Evolutionary conservation across 2,797 vertebrate genomes (phyloP).

Genomic region (Selene dorsalis): DNA sequence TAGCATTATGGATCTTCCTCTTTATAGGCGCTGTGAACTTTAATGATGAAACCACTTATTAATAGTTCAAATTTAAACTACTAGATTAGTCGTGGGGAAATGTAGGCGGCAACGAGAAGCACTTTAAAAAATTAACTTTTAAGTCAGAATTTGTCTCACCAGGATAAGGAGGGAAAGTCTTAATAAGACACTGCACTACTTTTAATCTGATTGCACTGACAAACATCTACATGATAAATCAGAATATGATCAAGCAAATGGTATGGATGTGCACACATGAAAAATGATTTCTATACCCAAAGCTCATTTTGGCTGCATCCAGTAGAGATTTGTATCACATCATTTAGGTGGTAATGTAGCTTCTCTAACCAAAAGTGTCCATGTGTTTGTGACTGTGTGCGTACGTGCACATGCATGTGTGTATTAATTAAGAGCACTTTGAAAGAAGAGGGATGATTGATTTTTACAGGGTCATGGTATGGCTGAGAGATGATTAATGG

Average conservation of each 20-base stretch:
- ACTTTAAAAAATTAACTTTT: conserved; percentile 68
- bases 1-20: background rate
- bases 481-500: conserved; percentile 26
- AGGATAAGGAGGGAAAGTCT: conserved; percentile 21
- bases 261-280: conserved; percentile 23
- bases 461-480: conserved; percentile 7
- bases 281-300: conserved; percentile 45
- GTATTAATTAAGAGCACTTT: conserved; percentile 62
- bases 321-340: conserved; percentile 53
- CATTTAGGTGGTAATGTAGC: conserved; percentile 42
- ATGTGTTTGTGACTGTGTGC: conserved; percentile 21
- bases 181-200: conserved; percentile 66
- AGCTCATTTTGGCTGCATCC: conserved; percentile 52
- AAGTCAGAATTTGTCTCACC: conserved; percentile 31
- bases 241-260: conserved; percentile 33
- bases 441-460: conserved; percentile 22
- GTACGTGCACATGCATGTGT: conserved; percentile 37
- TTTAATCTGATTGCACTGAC: conserved; percentile 70
- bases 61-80: conserved; percentile 15
- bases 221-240: conserved; percentile 35
- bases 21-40: background rate
- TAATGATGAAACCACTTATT: conserved; percentile 13
- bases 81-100: conserved; percentile 33
- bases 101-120: conserved; percentile 55
- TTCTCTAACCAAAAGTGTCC: conserved; percentile 53